Evolutionary conservation across 2,888 invertebrate species (phyloP).

Genomic region (Drosophila acutilabella): DNA sequence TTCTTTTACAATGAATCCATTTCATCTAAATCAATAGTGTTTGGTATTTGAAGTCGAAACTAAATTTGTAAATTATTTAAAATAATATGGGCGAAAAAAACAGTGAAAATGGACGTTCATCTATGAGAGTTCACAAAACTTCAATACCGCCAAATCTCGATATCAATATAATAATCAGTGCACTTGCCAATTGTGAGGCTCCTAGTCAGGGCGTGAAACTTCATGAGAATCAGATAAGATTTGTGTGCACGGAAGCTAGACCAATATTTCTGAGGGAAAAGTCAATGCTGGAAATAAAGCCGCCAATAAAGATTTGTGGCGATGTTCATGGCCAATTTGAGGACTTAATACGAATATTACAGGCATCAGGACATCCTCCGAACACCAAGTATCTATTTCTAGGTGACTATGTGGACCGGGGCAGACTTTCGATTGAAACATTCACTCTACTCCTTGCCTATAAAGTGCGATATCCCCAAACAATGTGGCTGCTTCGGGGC

Average conservation of each 20-base stretch:
- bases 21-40: conserved; percentile 10
- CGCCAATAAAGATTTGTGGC: conserved; percentile 98
- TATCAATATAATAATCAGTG: conserved; percentile 32
- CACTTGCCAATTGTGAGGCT: conserved; percentile 28
- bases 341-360: conserved; percentile 97
- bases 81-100: conserved; percentile 26
- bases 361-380: conserved; percentile 99
- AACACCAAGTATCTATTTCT: conserved; percentile 99
- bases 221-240: conserved; percentile 98
- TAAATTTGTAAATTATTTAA: conserved; percentile 29
- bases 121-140: not conserved
- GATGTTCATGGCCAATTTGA: conserved; percentile 99
- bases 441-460: conserved; percentile 98
- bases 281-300: conserved; percentile 97
- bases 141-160: conserved; percentile 6
- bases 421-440: conserved; percentile 98
- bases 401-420: conserved; percentile 99
- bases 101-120: not conserved
- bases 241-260: conserved; percentile 97
- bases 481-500: conserved; percentile 97
- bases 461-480: conserved; percentile 99
- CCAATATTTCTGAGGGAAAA: conserved; percentile 99
- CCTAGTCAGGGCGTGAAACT: conserved; percentile 90
- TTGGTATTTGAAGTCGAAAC: conserved; percentile 35
- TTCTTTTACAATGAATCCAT: not conserved